phyloP scores from a whole-genome alignment of 2,797 vertebrate genomes.

The Hyperoplus immaculatus region DNA sequence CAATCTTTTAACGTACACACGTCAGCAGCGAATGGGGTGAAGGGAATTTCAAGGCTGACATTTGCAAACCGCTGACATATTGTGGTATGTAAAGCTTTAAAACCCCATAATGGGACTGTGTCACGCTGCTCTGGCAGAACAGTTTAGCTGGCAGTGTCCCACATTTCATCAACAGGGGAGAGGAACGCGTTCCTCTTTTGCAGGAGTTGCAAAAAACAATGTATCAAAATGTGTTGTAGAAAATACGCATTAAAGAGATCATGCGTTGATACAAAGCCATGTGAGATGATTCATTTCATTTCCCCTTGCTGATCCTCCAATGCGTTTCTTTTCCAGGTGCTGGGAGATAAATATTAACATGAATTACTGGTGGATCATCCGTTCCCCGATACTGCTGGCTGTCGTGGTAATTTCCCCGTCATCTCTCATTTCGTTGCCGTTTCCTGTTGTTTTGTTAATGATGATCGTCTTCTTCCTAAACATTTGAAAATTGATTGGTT shows the following conservation, averaged over 20 bases:
- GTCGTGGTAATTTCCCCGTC: conserved; percentile 89
- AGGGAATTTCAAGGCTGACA: conserved; percentile 10
- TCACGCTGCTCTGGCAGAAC: not conserved
- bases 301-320: not conserved
- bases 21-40: not conserved
- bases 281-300: not conserved
- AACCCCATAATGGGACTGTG: conserved; percentile 7
- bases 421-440: not conserved
- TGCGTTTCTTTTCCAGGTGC: conserved; percentile 84
- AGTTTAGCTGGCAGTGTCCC: not conserved
- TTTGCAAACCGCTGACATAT: conserved; percentile 1
- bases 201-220: conserved; percentile 10
- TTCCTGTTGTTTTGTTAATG: not conserved
- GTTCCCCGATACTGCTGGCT: conserved; percentile 91
- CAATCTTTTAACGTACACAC: not conserved
- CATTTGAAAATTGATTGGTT: not conserved
- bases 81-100: conserved; percentile 45
- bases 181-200: conserved; percentile 16
- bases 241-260: too few species aligned
- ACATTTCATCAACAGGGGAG: conserved; percentile 12
- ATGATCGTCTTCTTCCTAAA: not conserved
- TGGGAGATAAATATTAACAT: conserved; percentile 94
- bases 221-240: not conserved
- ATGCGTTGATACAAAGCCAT: not conserved
- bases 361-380: conserved; percentile 98